These are phyloP conservation scores for Trisateles emortualis DNA, from an alignment of 2,888 invertebrate genomes.

Conservation along the genomic window DNA sequence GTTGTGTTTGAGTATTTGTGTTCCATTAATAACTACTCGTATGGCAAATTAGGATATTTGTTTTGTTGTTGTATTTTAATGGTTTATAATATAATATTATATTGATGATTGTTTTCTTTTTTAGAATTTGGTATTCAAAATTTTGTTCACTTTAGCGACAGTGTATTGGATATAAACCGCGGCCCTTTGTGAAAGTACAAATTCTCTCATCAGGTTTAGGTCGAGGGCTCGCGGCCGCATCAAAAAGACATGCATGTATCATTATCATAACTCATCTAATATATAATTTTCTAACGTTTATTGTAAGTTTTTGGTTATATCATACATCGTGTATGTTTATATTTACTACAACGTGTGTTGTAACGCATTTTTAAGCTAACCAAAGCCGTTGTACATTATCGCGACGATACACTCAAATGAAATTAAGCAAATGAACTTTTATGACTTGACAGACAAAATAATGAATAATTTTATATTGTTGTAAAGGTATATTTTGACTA, in stretches of 20 bases:
- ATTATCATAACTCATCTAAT: slow-evolving; percentile 62
- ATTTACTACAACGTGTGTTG: slow-evolving; percentile 61
- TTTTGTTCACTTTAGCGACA: slow-evolving; percentile 53
- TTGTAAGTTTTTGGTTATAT: slow-evolving; percentile 46
- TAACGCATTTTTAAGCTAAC: slow-evolving; percentile 55
- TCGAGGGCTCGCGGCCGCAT: slow-evolving; percentile 64
- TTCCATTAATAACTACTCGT: slow-evolving; percentile 63
- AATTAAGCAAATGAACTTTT: slow-evolving; percentile 78
- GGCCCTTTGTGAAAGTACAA: slow-evolving; percentile 80
- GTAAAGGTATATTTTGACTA: slow-evolving; percentile 59
- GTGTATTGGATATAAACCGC: slow-evolving; percentile 49
- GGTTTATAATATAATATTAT: slow-evolving; percentile 82
- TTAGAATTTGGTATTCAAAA: slow-evolving; percentile 63
- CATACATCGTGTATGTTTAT: slow-evolving; percentile 65
- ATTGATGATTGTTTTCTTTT: slow-evolving; percentile 70
- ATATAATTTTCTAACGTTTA: slow-evolving; percentile 52
- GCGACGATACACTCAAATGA: slow-evolving; percentile 69
- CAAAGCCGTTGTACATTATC: slow-evolving; percentile 65
- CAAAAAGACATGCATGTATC: slow-evolving; percentile 70
- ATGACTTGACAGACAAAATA: slow-evolving; percentile 62
- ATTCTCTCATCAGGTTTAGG: slow-evolving; percentile 81
- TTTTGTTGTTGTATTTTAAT: slow-evolving; percentile 85
- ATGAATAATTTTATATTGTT: slow-evolving; percentile 61
- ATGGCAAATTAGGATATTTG: slow-evolving; percentile 72
- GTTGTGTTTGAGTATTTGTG: slow-evolving; percentile 81